A percentile compares a stretch with the other conserved stretches of the same genome.
Conservation (phyloP, 2,888 invertebrate species). For the Melieria crassipennis region DNA sequence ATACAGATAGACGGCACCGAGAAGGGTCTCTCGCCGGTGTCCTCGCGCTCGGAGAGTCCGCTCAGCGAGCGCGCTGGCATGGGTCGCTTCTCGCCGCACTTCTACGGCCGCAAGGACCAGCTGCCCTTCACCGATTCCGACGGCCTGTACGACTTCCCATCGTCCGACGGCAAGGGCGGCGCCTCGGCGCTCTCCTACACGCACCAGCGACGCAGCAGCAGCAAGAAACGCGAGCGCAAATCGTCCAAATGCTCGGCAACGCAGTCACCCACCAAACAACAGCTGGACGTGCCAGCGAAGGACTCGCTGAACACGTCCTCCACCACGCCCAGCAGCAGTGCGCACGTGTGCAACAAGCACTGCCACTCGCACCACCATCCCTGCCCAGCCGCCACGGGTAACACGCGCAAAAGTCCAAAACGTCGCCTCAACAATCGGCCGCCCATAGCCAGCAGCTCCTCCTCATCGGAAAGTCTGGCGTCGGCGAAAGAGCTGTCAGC, state of each 20-base stretch:
- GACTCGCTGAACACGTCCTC: slow-evolving; percentile 48
- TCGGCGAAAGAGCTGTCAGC: slow-evolving; percentile 67
- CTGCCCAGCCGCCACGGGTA: slow-evolving; percentile 62
- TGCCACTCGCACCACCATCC: slow-evolving; percentile 53
- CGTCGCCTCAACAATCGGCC: slow-evolving; percentile 69
- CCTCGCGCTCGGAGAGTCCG: slow-evolving; percentile 82
- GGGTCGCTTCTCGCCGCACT: slow-evolving; percentile 76
- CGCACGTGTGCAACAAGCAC: slow-evolving; percentile 53
- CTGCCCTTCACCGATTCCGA: slow-evolving; percentile 82
- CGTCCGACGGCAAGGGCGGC: slow-evolving; percentile 75
- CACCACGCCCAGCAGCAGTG: slow-evolving; percentile 43
- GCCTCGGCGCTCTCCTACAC: slow-evolving; percentile 61
- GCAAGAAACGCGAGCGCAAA: slow-evolving; percentile 73
- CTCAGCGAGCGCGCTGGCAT: slow-evolving; percentile 77
- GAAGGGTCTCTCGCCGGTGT: slow-evolving; percentile 76
- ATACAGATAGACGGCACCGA: slow-evolving; percentile 70
- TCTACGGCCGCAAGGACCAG: slow-evolving; percentile 74
- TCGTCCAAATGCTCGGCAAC: slow-evolving; percentile 65
- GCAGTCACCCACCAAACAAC: slow-evolving; percentile 64
- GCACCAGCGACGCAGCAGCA: slow-evolving; percentile 71
- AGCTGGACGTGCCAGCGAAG: slow-evolving; percentile 72
- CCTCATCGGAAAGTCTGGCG: slow-evolving; percentile 71
- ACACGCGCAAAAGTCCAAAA: slow-evolving; percentile 71
- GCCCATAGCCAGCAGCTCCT: slow-evolving; percentile 69
- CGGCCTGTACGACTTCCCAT: slow-evolving; percentile 82